These are phyloP conservation scores for Hyalella azteca DNA, from an alignment of 2,888 invertebrate species.

Conservation along the genomic window DNA sequence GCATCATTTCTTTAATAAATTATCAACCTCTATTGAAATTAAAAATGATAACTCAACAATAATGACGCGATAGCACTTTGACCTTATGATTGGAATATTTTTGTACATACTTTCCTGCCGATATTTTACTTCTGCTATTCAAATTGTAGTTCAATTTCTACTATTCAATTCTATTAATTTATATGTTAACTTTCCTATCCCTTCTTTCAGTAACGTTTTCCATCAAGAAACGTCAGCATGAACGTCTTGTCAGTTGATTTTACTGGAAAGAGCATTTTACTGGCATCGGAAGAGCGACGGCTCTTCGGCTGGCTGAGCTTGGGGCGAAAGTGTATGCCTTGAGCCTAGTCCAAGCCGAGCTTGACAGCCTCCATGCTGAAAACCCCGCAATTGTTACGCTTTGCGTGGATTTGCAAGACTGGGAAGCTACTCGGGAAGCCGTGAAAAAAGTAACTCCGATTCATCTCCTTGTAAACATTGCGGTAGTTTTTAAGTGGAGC, in stretches of 20 bases:
- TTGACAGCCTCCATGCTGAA: conserved; percentile 61
- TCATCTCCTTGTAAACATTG: conserved; percentile 89
- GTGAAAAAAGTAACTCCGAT: conserved; percentile 72
- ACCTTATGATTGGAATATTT: too few species aligned
- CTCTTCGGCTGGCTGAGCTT: conserved; percentile 59
- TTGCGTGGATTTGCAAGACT: conserved; percentile 75
- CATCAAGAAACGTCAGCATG: neutral
- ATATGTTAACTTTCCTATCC: too few species aligned
- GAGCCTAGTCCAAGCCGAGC: conserved; percentile 61
- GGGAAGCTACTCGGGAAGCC: conserved; percentile 73
- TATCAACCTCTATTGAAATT: too few species aligned
- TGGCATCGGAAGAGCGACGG: conserved; percentile 69
- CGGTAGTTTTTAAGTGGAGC: conserved; percentile 75
- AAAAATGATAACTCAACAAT: too few species aligned
- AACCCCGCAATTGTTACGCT: conserved; percentile 62
- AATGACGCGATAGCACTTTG: too few species aligned
- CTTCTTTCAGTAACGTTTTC: too few species aligned
- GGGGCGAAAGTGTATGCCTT: conserved; percentile 61
- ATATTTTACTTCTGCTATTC: too few species aligned
- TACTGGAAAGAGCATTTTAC: conserved; percentile 65
- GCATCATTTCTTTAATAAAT: too few species aligned
- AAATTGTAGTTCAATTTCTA: too few species aligned
- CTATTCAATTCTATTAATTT: too few species aligned
- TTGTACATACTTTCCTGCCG: too few species aligned
- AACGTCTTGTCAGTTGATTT: neutral